phyloP scores from a whole-genome alignment of 1,140 invertebrate species.

The Akabosia matsudoensis region DNA sequence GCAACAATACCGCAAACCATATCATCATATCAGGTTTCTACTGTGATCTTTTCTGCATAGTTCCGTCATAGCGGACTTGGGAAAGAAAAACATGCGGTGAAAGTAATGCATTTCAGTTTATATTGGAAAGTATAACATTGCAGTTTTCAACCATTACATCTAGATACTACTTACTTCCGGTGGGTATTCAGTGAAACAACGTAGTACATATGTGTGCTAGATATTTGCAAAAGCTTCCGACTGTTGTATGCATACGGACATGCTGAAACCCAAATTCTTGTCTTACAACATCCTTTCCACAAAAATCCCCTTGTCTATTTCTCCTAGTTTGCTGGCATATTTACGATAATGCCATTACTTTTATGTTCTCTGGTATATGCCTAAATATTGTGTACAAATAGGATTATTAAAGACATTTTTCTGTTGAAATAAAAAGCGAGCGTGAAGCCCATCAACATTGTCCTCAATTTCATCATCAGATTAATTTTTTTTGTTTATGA shows the following conservation, averaged over 20 bases:
- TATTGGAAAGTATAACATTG: background rate
- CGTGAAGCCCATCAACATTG: background rate
- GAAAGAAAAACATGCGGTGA: background rate
- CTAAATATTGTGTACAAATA: background rate
- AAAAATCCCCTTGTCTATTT: background rate
- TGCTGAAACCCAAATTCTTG: background rate
- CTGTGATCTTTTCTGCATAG: background rate
- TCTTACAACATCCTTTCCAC: background rate
- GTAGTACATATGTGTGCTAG: no score
- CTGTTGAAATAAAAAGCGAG: background rate
- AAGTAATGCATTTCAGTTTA: background rate
- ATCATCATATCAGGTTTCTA: background rate
- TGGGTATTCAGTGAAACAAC: no score
- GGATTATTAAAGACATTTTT: background rate
- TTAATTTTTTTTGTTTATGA: no score
- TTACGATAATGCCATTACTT: background rate
- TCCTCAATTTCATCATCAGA: no score
- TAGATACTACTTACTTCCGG: no score
- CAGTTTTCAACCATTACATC: background rate
- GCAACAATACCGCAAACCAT: background rate
- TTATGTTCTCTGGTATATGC: background rate
- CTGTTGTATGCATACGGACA: background rate
- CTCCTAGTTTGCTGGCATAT: background rate
- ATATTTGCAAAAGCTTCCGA: no score
- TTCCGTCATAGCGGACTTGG: background rate